phyloP scores from a whole-genome alignment of 2,888 invertebrate genomes.

The Thyatira batis region DNA sequence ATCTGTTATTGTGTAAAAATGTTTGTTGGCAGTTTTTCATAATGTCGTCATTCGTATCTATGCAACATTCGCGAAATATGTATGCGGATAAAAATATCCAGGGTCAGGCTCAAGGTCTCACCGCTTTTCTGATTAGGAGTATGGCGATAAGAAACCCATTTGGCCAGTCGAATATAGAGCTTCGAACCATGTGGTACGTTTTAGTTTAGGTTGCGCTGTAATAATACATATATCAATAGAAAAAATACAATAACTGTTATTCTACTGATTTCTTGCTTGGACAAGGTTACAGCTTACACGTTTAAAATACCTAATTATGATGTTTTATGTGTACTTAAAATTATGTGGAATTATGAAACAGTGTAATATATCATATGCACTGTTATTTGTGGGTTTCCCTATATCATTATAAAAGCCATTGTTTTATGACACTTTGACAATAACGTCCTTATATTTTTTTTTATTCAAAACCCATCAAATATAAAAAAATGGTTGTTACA shows the following conservation, averaged over 20 bases:
- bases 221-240: constrained; percentile 23
- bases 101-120: constrained; percentile 79
- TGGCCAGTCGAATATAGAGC: constrained; percentile 46
- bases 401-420: too few species aligned
- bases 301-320: constrained; percentile 39
- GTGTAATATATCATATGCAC: too few species aligned
- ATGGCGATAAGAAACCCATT: constrained; percentile 61
- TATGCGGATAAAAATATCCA: constrained; percentile 79
- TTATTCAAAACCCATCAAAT: too few species aligned
- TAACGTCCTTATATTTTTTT: too few species aligned
- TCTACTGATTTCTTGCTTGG: constrained; percentile 67
- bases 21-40: constrained; percentile 51
- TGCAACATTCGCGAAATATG: constrained; percentile 69
- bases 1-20: constrained; percentile 45
- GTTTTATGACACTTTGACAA: too few species aligned
- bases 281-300: constrained; percentile 63
- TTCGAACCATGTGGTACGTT: constrained; percentile 41
- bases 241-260: constrained; percentile 73
- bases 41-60: constrained; percentile 54
- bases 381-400: too few species aligned
- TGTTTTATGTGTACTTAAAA: constrained; percentile 8
- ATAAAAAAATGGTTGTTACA: too few species aligned
- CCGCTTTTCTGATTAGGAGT: constrained; percentile 77
- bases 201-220: constrained; percentile 38
- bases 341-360: neutral